phyloP scores from a whole-genome alignment of 1,140 invertebrate species.

The Limonius californicus region DNA sequence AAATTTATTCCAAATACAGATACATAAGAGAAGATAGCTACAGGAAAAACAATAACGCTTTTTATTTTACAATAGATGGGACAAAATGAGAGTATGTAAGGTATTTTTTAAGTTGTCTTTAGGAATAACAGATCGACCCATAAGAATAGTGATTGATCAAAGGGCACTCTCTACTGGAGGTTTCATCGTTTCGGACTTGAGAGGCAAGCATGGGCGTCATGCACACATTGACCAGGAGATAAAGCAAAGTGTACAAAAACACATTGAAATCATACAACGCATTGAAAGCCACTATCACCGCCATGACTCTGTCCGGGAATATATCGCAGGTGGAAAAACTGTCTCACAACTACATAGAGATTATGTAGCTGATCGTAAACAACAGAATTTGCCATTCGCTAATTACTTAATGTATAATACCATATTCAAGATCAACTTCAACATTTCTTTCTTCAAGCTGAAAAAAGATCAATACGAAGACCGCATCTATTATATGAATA shows the following conservation, averaged over 20 bases:
- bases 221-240: not conserved
- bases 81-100: too few species aligned
- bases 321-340: slow-evolving; percentile 13
- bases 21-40: too few species aligned
- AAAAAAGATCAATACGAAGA: slow-evolving; percentile 48
- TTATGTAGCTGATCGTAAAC: slow-evolving; percentile 10
- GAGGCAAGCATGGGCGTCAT: not conserved
- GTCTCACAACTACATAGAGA: not conserved
- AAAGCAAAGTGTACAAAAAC: not conserved
- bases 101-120: slow-evolving; percentile 3
- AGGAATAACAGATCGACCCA: slow-evolving; percentile 10
- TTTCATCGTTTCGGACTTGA: not conserved
- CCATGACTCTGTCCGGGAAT: not conserved
- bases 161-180: not conserved
- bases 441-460: slow-evolving; percentile 42
- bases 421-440: slow-evolving; percentile 41
- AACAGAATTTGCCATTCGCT: slow-evolving; percentile 17
- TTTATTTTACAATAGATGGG: not conserved
- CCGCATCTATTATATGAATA: slow-evolving; percentile 41
- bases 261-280: not conserved
- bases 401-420: slow-evolving; percentile 21
- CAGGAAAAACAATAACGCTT: not conserved
- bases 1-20: too few species aligned
- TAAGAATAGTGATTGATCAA: slow-evolving; percentile 1
- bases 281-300: slow-evolving; percentile 9